Percentiles rank a stretch among this genome's conserved stretches.
Evolutionary conservation across 2,888 invertebrate species (phyloP).

Genomic region (Macrophya annulata): DNA sequence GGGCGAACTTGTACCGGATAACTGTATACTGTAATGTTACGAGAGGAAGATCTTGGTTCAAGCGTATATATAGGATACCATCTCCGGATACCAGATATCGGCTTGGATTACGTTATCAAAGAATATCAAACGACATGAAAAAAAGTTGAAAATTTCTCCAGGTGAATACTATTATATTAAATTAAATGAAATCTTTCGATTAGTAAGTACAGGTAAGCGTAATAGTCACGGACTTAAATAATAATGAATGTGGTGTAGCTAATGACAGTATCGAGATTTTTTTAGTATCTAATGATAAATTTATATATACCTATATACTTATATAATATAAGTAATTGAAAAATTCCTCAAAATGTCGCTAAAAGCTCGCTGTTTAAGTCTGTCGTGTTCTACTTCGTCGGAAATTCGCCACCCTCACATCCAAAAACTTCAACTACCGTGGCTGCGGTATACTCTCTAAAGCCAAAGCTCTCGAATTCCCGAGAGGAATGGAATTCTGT

Average conservation of each 20-base stretch:
- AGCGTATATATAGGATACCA: not conserved
- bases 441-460: conserved; percentile 16
- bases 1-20: conserved; percentile 47
- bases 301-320: too few species aligned
- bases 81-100: conserved; percentile 24
- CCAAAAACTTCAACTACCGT: conserved; percentile 20
- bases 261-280: not conserved
- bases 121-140: not conserved
- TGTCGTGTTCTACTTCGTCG: conserved; percentile 23
- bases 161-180: not conserved
- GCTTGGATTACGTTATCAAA: conserved; percentile 23
- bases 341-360: conserved; percentile 19
- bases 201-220: not conserved
- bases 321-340: not conserved
- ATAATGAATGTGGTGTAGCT: not conserved
- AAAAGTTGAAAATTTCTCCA: not conserved
- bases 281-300: not conserved
- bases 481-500: conserved; percentile 44
- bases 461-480: conserved; percentile 49
- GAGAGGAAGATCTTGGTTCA: conserved; percentile 19
- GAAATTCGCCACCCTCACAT: conserved; percentile 14
- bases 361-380: conserved; percentile 17
- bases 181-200: conserved; percentile 3
- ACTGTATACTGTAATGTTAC: conserved; percentile 13
- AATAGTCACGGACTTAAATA: not conserved